Evolutionary conservation across 2,797 vertebrate genomes (phyloP), one percentile per base, ranked within the genome.

Genomic region (Avahi laniger): DNA sequence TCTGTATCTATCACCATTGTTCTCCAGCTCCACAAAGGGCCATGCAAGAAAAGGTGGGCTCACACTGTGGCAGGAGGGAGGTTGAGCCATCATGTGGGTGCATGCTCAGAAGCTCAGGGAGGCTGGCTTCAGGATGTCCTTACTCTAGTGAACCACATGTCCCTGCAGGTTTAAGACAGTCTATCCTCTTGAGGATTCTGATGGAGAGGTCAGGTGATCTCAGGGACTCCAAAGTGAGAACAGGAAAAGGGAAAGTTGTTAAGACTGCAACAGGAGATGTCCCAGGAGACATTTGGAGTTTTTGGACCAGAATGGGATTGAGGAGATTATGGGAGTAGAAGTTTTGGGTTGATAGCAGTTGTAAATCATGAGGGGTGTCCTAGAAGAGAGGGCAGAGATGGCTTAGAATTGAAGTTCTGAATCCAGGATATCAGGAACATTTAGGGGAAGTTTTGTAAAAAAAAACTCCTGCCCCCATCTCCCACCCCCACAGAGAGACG

Each of bases 321-420:
- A 88, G 52, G 38, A 72, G 15, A 7, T 65, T 41, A 65, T 28
- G 20, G 50, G 73, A 59, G 18, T 18, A 41, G 41, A 84, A 57
- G 30, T 43, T 82, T 86, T 63, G 54, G 65, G 61, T 89, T 14
- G 24, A 43, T 41, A 59, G 1, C 72, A 30, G 0, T 41, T 6
- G 18, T 57, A 14, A 50, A 15, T 26, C 41, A 50, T 20, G 17
- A 35, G 4, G 20, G 33, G n/a, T 22, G 2, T 73, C 50, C 81
- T 78, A 28, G 69, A 82, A 82, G n/a, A 91, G 80, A 63, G 4
- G n/a, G 38, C 13, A 52, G 63, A 85, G 61, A 35, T 59, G 20
- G 18, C 70, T 88, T 79, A 90, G 82, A 88, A 83, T 52, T 33
- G n/a, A 67, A 63, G 79, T 57, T 96, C 78, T 79, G 50, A 80